phyloP scores from a whole-genome alignment of 2,797 vertebrate genomes.

The Sebastes hopkinsi region DNA sequence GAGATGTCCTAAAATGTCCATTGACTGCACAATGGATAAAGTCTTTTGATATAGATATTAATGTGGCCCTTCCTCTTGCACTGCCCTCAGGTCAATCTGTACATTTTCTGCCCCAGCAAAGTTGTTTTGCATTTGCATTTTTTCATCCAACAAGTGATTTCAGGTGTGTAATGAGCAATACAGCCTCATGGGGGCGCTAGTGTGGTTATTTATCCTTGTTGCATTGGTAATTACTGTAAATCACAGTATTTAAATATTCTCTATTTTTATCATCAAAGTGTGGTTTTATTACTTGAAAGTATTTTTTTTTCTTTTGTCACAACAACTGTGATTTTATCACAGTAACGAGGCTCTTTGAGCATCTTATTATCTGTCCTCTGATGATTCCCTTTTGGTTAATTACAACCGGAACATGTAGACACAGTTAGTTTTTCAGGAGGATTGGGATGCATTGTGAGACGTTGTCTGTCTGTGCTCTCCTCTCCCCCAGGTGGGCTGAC shows the following conservation, averaged over 20 bases:
- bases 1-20: background rate
- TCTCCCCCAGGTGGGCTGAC: constrained; percentile 24
- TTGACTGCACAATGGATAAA: background rate
- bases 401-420: background rate
- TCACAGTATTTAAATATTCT: background rate
- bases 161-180: background rate
- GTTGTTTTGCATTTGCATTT: background rate
- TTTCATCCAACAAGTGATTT: background rate
- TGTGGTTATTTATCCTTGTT: background rate
- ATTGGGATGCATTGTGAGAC: constrained; percentile 3
- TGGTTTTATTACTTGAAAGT: background rate
- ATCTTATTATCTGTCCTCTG: background rate
- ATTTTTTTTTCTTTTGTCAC: background rate
- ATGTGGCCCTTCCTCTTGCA: background rate
- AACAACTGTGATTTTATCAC: background rate
- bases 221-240: background rate
- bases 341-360: background rate
- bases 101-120: background rate
- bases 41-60: background rate
- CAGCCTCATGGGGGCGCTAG: background rate
- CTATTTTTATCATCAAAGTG: background rate
- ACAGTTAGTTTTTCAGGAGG: background rate
- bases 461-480: constrained; percentile 20
- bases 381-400: background rate
- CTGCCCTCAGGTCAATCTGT: background rate